Evolutionary conservation across 2,113 vertebrate genomes (phyloP), one percentile per base, ranked within the genome.

Genomic region (Aspiorhynchus laticeps): DNA sequence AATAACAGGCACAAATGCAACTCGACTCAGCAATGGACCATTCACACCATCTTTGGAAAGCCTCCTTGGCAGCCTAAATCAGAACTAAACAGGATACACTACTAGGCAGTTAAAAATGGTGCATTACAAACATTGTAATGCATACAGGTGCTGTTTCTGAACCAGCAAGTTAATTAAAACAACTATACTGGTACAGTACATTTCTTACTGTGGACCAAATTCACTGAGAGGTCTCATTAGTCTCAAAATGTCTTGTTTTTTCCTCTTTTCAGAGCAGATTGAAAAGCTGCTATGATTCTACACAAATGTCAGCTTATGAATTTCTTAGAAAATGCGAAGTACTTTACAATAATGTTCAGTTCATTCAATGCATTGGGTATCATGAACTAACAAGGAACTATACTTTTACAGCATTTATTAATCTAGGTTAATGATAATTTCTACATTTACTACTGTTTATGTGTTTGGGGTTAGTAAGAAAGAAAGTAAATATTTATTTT

Each of bases 191-290:
- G 77, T 80, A 85, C 63, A 26, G 12, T 43, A 41, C 17, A 7
- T 86, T 74, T 63, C 82, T 63, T 63, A 36, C 17, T 69, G 43
- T 51, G 88, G 88, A 86, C 88, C 85, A 86, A 88, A 79, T 41
- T 17, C 46, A 33, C 5, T 17, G 33, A 46, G 63, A 67, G 46
- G 28, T 51, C 28, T 71, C 6, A 51, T 77, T 14, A 51, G 12
- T 51, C 26, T 0, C 15, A 11, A 78, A 53, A 31, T 31, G 0
- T 28, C 12, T 28, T 48, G n/a, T 76, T 76, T 48, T 43, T 7
- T 10, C 1, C 5, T 21, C 1, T 33, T 77, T 77, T 51, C 1
- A 0, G 15, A 69, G 67, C 67, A 46, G 74, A 48, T n/a, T 38
- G 5, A 38, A 59, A 36, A 80, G 51, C 78, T 81, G 80, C 80